A percentile compares a stretch with the other conserved stretches of the same genome.
Evolutionary conservation across 2,113 vertebrate genomes (phyloP).

Genomic region (Malurus elegans): DNA sequence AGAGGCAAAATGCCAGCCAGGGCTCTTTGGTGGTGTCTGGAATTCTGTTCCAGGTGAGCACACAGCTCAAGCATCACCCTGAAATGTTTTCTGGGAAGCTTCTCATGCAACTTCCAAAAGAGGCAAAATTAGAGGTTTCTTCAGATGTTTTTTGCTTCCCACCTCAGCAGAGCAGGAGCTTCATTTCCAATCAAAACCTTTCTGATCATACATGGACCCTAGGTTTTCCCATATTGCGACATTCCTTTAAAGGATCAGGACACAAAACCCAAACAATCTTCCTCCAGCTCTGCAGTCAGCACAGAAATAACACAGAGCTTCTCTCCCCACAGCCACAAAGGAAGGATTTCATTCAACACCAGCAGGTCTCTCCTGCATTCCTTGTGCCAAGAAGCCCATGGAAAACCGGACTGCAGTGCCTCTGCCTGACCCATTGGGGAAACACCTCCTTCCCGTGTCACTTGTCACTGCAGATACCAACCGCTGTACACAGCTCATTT

Average conservation of each 20-base stretch:
- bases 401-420: background rate
- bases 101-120: background rate
- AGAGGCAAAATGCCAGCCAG: background rate
- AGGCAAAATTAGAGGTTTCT: background rate
- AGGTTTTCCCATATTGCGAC: background rate
- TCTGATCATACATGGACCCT: background rate
- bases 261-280: background rate
- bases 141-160: background rate
- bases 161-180: background rate
- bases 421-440: background rate
- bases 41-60: background rate
- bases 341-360: background rate
- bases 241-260: background rate
- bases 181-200: background rate
- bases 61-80: background rate
- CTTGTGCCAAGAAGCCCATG: background rate
- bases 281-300: background rate
- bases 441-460: fast-evolving
- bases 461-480: background rate
- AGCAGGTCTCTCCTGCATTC: background rate
- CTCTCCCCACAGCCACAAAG: background rate
- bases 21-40: background rate
- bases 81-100: background rate
- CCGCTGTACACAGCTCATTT: fast-evolving
- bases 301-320: background rate